phyloP scores from a whole-genome alignment of 2,113 vertebrate genomes.

The Crotalus tigris region DNA sequence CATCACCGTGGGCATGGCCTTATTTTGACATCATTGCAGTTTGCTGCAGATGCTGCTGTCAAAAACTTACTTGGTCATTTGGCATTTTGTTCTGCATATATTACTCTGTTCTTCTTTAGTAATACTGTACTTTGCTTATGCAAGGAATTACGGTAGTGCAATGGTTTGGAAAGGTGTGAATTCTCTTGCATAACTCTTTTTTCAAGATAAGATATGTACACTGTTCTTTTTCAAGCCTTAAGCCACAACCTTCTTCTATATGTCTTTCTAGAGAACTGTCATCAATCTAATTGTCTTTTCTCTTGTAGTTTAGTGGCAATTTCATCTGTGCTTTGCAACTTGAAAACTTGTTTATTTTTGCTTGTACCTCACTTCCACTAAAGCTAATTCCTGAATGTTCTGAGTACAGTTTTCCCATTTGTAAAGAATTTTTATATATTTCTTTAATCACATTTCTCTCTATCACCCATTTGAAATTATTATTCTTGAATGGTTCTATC shows the following conservation, averaged over 20 bases:
- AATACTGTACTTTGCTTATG: neutral
- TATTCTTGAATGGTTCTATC: neutral
- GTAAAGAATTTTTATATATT: neutral
- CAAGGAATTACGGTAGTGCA: neutral
- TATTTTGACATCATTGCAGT: neutral
- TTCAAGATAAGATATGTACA: neutral
- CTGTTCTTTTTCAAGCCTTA: neutral
- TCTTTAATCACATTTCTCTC: neutral
- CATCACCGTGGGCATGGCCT: neutral
- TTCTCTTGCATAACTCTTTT: neutral
- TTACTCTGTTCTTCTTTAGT: neutral
- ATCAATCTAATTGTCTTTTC: neutral
- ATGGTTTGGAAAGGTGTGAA: neutral
- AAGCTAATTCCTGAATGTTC: neutral
- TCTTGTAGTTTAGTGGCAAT: neutral
- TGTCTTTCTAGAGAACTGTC: neutral
- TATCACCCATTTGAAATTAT: neutral
- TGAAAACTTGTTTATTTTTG: neutral
- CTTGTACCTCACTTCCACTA: neutral
- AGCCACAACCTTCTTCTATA: neutral
- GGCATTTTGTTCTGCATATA: neutral
- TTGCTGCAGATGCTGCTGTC: neutral
- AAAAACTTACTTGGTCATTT: neutral
- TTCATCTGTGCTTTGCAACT: neutral
- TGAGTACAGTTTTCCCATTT: neutral